Conservation (phyloP, 2,113 vertebrate species). For the Gobiocypris rarus region DNA sequence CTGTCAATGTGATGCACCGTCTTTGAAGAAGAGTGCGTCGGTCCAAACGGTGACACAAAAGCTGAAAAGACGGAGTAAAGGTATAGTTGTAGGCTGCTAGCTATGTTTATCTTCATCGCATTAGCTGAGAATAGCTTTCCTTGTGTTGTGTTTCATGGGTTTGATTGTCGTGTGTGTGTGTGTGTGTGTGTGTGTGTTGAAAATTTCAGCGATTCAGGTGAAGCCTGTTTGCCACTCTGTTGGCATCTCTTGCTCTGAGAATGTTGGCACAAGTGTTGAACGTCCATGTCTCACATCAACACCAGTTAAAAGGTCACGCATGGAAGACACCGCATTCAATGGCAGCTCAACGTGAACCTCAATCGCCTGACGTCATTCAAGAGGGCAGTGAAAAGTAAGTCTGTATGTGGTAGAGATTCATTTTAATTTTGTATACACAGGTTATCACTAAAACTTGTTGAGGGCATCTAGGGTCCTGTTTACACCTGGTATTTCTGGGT, state of each 20-base stretch:
- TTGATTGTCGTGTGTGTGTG: neutral
- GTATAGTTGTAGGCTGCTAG: neutral
- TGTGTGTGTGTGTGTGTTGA: conserved; percentile 2
- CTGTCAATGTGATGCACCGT: neutral
- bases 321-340: neutral
- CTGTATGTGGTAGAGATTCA: too few relatives aligned
- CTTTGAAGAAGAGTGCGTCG: neutral
- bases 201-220: neutral
- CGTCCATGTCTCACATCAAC: neutral
- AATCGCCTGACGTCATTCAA: neutral
- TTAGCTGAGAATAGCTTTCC: neutral
- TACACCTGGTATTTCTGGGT: too few relatives aligned
- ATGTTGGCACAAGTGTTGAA: neutral
- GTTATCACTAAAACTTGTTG: too few relatives aligned
- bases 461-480: neutral
- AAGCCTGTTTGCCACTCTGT: neutral
- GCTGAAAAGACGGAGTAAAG: conserved; percentile 27
- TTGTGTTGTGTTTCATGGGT: neutral
- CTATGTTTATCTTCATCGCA: neutral
- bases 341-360: neutral
- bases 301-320: neutral
- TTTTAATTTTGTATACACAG: neutral
- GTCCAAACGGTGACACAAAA: neutral
- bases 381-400: neutral
- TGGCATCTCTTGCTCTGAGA: neutral